Conservation (phyloP, 2,888 invertebrate genomes). For the Trissoscelio sp. region DNA sequence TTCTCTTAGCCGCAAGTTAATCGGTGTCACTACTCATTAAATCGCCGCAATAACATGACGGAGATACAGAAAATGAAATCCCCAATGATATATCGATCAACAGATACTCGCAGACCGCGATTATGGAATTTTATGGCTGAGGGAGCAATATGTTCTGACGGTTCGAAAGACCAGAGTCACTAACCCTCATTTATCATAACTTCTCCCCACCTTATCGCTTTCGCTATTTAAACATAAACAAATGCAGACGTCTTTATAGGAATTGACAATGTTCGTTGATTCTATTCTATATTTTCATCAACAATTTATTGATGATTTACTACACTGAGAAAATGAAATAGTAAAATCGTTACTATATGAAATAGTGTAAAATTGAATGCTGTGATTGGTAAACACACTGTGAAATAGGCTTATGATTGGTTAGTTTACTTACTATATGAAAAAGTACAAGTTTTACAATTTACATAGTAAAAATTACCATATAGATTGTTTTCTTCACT, state of each 20-base stretch:
- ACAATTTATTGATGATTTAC: too few relatives aligned
- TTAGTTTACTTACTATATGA: too few relatives aligned
- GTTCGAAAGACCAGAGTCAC: constrained; percentile 73
- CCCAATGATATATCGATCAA: constrained; percentile 70
- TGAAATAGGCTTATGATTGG: too few relatives aligned
- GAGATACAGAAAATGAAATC: constrained; percentile 46
- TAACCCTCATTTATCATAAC: constrained; percentile 79
- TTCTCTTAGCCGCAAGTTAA: constrained; percentile 51
- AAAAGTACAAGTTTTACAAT: too few relatives aligned
- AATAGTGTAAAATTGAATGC: too few relatives aligned
- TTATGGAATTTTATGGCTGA: constrained; percentile 61
- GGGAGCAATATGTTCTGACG: constrained; percentile 63
- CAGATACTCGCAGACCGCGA: constrained; percentile 66
- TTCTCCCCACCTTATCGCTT: constrained; percentile 60
- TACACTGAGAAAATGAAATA: too few relatives aligned
- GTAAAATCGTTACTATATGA: too few relatives aligned
- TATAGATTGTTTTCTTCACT: too few relatives aligned
- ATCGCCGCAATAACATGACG: constrained; percentile 36
- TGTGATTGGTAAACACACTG: too few relatives aligned
- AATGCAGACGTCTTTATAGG: constrained; percentile 10
- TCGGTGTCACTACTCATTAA: constrained; percentile 60
- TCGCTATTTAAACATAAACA: constrained; percentile 55
- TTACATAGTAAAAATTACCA: too few relatives aligned
- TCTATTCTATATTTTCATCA: too few relatives aligned
- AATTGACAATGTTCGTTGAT: constrained; percentile 7